phyloP scores from a whole-genome alignment of 2,113 vertebrate genomes.

The Pluvianellus socialis region DNA sequence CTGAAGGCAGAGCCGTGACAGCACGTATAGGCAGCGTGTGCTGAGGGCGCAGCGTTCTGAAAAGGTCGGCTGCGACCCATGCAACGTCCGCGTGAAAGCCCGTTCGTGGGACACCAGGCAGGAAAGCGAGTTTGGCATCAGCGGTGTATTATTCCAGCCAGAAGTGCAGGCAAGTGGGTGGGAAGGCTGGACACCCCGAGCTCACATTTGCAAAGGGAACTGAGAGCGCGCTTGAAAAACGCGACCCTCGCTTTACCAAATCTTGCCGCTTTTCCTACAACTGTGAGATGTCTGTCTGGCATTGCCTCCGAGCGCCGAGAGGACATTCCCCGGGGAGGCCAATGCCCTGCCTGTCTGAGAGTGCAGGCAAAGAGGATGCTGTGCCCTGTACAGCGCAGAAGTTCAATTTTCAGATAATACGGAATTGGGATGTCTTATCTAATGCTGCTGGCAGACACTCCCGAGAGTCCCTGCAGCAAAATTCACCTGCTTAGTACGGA shows the following conservation, averaged over 20 bases:
- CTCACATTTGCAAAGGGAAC: not conserved
- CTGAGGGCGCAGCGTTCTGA: not conserved
- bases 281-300: not conserved
- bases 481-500: conserved; percentile 23
- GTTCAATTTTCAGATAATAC: conserved; percentile 17
- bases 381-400: not conserved
- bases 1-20: not conserved
- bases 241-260: not conserved
- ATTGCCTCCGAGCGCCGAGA: not conserved
- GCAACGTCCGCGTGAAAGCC: not conserved
- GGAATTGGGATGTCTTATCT: conserved; percentile 34
- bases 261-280: not conserved
- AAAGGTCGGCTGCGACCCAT: not conserved
- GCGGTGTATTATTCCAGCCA: not conserved
- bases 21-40: accelerated
- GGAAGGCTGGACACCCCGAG: not conserved
- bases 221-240: not conserved
- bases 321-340: not conserved
- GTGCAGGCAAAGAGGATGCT: not conserved
- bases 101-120: not conserved
- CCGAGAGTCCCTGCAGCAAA: not conserved
- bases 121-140: not conserved
- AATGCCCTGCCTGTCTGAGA: not conserved
- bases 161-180: not conserved
- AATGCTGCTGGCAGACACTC: not conserved